Percentiles rank a stretch among this genome's conserved stretches.
These are phyloP conservation scores for Nothocercus nigrocapillus DNA, from an alignment of 2,113 vertebrate genomes.

Conservation along the genomic window DNA sequence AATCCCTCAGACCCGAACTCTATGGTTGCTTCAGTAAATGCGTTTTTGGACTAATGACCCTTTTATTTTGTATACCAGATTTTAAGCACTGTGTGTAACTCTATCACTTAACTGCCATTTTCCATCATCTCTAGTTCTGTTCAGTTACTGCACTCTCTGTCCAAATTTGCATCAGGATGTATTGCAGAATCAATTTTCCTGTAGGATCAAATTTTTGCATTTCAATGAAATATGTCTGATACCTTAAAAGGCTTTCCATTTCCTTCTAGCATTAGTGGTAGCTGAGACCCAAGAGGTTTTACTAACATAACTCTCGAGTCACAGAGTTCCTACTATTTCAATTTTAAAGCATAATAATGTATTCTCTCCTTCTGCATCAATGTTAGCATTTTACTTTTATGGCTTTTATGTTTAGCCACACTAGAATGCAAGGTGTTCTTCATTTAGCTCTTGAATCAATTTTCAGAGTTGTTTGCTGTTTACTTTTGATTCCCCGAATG, in stretches of 20 bases:
- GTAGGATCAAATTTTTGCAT: neutral
- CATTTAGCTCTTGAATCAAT: constrained; percentile 9
- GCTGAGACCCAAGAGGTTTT: neutral
- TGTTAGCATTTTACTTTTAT: constrained; percentile 28
- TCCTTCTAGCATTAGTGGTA: neutral
- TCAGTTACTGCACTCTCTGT: neutral
- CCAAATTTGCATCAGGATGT: neutral
- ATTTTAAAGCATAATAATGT: neutral
- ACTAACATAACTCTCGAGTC: neutral
- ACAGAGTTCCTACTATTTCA: neutral
- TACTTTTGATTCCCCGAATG: neutral
- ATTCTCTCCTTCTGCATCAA: neutral
- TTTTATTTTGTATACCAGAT: neutral
- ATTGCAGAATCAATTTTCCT: neutral
- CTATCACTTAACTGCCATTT: neutral
- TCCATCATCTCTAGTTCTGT: neutral
- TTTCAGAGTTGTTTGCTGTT: neutral
- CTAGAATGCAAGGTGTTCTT: neutral
- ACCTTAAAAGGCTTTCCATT: neutral
- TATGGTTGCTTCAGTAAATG: neutral
- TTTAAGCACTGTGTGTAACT: neutral
- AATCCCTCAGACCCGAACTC: neutral
- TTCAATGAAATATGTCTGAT: neutral
- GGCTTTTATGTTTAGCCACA: neutral
- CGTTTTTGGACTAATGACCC: neutral